Base-by-base conservation (phyloP, 2,113 vertebrate genomes). In the Rallus limicola region DNA sequence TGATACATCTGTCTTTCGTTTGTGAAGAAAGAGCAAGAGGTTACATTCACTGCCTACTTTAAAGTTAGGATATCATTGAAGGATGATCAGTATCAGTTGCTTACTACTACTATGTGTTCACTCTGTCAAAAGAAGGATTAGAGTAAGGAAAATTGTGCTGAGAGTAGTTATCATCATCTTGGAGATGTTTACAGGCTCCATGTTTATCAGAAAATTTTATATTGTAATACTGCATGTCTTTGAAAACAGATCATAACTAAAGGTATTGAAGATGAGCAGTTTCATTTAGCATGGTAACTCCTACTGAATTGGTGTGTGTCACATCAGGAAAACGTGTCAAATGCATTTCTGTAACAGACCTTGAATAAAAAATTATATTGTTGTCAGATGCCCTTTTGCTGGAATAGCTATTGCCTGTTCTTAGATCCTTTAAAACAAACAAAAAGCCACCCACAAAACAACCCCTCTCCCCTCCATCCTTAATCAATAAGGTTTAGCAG, bases 401-500 rank as follows among this genome's bases (percentile, higher is more conserved):
- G 34, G 11, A 71, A 71, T n/a, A 76, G 6, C 20, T 56, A 5
- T 25, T 46, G 44, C 24, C 28, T 76, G 14, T 31, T 53, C 20
- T 84, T 67, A 40, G 46, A 33, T 23, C 4, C 46, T 36, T 15
- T 55, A 29, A 21, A 44, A 36, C 26, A 17, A 40, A 29, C 6
- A 6, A 25, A 52, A 60, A 71, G 2, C 0, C 3, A 6, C 14
- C 5, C 2, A 14, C 19, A 28, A 48, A 46, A 16, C 44, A 46
- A 17, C 44, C 44, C 17, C 16, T 7, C 44, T 18, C 17, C 44
- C 44, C 44, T 46, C 44, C 44, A 46, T 40, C 15, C n/a, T 74
- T 64, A 59, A 29, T 55, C 44, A 67, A 13, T 40, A 40, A 67
- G 8, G 9, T 62, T 89, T 75, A 65, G 6, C 33, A 76, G 59